A percentile compares a stretch with the other conserved stretches of the same genome.
Evolutionary conservation across 2,888 invertebrate species (phyloP).

Genomic region (Vesta saturnalis): DNA sequence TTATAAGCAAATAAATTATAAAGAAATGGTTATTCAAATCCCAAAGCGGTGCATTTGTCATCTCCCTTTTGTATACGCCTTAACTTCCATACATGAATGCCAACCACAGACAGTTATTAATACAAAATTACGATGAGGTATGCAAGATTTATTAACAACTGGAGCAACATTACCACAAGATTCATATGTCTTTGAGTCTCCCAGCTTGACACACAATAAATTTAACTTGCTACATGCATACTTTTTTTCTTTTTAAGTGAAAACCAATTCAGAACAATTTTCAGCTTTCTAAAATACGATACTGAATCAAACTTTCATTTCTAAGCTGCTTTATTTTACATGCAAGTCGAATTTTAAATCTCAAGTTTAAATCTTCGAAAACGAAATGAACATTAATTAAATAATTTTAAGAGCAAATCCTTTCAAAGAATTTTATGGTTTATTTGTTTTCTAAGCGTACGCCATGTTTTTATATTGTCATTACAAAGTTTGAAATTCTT

Average conservation of each 20-base stretch:
- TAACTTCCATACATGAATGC: slow-evolving; percentile 6
- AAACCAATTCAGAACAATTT: too few species aligned
- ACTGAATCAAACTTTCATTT: too few species aligned
- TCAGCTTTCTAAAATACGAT: too few species aligned
- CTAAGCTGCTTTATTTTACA: too few species aligned
- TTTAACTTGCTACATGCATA: background rate
- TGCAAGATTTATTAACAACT: slow-evolving; percentile 7
- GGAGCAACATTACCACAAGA: slow-evolving; percentile 2
- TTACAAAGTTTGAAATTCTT: too few species aligned
- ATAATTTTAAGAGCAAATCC: background rate
- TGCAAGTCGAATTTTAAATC: slow-evolving; percentile 2
- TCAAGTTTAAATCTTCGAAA: background rate
- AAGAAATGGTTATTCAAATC: slow-evolving; percentile 1
- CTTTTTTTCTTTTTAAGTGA: too few species aligned
- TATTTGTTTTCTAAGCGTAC: slow-evolving; percentile 5
- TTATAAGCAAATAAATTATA: background rate
- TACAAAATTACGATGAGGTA: slow-evolving; percentile 7
- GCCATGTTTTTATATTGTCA: too few species aligned
- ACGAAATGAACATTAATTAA: slow-evolving; percentile 8
- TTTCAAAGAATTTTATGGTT: background rate
- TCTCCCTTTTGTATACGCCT: slow-evolving; percentile 2
- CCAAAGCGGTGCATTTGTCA: slow-evolving; percentile 6
- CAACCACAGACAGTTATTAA: slow-evolving; percentile 10
- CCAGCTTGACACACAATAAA: slow-evolving; percentile 2
- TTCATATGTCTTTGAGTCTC: background rate